Evolutionary conservation across 2,888 invertebrate genomes (phyloP), one percentile per base, ranked within the genome.

Genomic region (Pyrgus malvae): DNA sequence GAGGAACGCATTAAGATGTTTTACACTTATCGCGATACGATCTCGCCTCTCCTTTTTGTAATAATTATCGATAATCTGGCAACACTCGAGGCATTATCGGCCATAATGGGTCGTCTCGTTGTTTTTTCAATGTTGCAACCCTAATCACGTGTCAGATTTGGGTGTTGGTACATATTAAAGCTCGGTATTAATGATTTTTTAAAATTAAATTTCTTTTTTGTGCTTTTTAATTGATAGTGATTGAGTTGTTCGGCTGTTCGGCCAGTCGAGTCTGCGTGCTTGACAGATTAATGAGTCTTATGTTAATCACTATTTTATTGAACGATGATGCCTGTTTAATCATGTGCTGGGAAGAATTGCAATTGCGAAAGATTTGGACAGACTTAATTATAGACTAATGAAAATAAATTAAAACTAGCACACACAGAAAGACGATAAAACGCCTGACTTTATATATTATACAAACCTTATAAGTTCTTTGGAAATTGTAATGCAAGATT

Each of bases 21-120:
- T 83, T 82, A 83, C 78, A 81, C 72, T 78, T 78, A 78, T 76
- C 78, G 65, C 71, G 85, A 86, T 86, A 87, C 74, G 78, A 85
- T 85, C 84, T 65, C 57, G 64, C 65, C 69, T 74, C 75, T 79
- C 77, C 76, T 82, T 84, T 83, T 83, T 80, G 78, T 83, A 80
- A 86, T 87, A 87, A 89, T 90, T 88, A 88, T 87, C 80, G 86
- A 80, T 88, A 89, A 89, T 88, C 89, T 86, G 86, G 88, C 81
- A 88, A 89, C 86, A 87, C 82, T 83, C 78, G 80, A 56, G 57
- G 76, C 76, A 73, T 75, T 76, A 70, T 70, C 69, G 74, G 67
- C 74, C 76, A 85, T 89, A 88, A 87, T 88, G 87, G 87, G 67
- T 76, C 71, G 76, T 74, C 70, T 75, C 61, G 77, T 76, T 78